phyloP scores from a whole-genome alignment of 2,888 invertebrate genomes.

The Lasioglossum figueresi region DNA sequence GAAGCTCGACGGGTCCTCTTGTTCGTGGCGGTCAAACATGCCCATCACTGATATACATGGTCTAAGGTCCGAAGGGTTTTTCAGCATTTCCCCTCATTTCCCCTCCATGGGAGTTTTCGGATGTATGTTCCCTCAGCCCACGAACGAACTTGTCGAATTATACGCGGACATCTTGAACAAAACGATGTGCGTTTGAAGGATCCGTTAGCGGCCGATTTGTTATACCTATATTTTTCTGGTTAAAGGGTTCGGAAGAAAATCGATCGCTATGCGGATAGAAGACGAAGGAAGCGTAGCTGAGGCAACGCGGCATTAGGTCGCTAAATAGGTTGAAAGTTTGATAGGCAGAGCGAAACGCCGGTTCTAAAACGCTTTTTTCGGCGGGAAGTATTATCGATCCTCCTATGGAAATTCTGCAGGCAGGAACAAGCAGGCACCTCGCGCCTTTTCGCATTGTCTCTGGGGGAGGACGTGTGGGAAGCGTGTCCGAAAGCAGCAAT shows the following conservation, averaged over 20 bases:
- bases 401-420: conserved; percentile 37
- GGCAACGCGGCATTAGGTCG: not conserved
- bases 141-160: not conserved
- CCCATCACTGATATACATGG: no score
- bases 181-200: not conserved
- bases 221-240: not conserved
- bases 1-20: no score
- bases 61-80: no score
- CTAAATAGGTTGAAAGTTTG: conserved; percentile 33
- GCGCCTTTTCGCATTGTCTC: conserved; percentile 23
- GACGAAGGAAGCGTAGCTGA: not conserved
- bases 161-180: not conserved
- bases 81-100: no score
- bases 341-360: not conserved
- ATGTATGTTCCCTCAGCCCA: no score
- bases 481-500: conserved; percentile 18
- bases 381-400: conserved; percentile 43
- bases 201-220: not conserved
- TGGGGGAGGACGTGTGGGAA: not conserved
- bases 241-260: not conserved
- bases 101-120: no score
- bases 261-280: not conserved
- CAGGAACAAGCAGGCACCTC: not conserved
- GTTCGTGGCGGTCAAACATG: no score
- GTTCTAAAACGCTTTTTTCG: conserved; percentile 6